Percentiles rank a stretch among this genome's conserved stretches.
Conservation (phyloP, 2,113 vertebrate genomes). For the Oreochromis spilurus region DNA sequence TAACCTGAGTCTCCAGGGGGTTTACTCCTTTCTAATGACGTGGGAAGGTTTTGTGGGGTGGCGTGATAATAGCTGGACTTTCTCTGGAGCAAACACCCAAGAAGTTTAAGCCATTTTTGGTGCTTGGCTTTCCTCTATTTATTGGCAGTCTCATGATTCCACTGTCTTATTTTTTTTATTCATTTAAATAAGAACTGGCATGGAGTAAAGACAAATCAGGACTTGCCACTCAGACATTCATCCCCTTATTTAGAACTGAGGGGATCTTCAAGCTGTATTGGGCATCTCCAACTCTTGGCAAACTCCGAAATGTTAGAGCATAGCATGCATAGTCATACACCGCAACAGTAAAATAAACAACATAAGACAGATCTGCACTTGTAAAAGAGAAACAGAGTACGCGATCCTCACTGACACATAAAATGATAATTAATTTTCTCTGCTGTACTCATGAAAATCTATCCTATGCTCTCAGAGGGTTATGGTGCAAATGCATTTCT, state of each 20-base stretch:
- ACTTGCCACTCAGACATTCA: constrained; percentile 22
- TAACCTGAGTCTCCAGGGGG: constrained; percentile 1
- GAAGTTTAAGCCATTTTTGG: neutral
- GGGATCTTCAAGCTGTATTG: constrained; percentile 9
- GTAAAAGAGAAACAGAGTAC: neutral
- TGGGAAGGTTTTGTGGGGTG: constrained; percentile 51
- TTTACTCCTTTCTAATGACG: constrained; percentile 6
- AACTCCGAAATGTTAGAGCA: neutral
- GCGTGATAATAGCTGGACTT: neutral
- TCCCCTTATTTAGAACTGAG: constrained; percentile 37
- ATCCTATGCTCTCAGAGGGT: neutral
- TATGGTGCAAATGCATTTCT: neutral
- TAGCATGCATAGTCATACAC: constrained; percentile 26
- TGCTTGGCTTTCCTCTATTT: neutral
- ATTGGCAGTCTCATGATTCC: neutral
- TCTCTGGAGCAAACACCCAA: neutral
- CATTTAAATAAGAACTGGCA: constrained; percentile 1
- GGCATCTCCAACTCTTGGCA: neutral
- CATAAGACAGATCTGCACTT: constrained; percentile 18
- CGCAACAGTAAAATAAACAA: constrained; percentile 36
- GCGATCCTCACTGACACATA: neutral
- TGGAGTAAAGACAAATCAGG: neutral
- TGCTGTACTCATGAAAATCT: neutral
- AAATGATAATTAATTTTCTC: neutral
- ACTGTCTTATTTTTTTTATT: neutral